phyloP scores from a whole-genome alignment of 2,797 vertebrate genomes.

The Pogoniulus pusillus region DNA sequence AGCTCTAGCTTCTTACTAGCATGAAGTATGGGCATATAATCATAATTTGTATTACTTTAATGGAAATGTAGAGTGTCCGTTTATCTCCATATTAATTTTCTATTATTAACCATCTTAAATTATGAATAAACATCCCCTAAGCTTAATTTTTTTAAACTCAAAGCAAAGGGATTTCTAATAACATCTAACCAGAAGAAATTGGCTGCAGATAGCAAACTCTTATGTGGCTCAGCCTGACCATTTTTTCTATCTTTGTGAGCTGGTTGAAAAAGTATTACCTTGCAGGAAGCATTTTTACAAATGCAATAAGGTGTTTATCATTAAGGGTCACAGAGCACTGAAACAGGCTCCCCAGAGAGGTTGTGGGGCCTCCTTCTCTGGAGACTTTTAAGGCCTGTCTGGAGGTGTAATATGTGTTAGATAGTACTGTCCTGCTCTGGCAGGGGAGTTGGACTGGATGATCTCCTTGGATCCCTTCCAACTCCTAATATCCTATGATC shows the following conservation, averaged over 20 bases:
- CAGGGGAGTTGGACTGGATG: too few relatives aligned
- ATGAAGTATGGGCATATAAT: not conserved
- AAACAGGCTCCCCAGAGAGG: too few relatives aligned
- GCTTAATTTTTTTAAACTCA: conserved; percentile 30
- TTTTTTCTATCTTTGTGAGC: not conserved
- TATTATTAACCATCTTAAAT: conserved; percentile 40
- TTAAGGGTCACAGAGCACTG: too few relatives aligned
- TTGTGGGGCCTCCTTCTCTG: too few relatives aligned
- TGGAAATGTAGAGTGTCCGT: not conserved
- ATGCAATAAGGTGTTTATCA: not conserved
- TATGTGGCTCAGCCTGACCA: not conserved
- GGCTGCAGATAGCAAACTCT: not conserved
- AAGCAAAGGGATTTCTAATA: conserved; percentile 23
- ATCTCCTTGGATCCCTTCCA: too few relatives aligned
- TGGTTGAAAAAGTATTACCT: not conserved
- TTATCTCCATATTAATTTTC: conserved; percentile 8
- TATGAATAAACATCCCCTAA: conserved; percentile 34
- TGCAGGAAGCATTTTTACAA: not conserved
- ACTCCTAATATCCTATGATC: too few relatives aligned
- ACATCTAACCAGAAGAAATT: not conserved
- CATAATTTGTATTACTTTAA: conserved; percentile 24
- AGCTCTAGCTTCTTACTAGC: not conserved
- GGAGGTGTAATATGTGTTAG: too few relatives aligned
- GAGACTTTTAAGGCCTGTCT: too few relatives aligned
- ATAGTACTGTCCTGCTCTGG: too few relatives aligned